Conservation (phyloP, 2,113 vertebrate species). For the Indri indri region DNA sequence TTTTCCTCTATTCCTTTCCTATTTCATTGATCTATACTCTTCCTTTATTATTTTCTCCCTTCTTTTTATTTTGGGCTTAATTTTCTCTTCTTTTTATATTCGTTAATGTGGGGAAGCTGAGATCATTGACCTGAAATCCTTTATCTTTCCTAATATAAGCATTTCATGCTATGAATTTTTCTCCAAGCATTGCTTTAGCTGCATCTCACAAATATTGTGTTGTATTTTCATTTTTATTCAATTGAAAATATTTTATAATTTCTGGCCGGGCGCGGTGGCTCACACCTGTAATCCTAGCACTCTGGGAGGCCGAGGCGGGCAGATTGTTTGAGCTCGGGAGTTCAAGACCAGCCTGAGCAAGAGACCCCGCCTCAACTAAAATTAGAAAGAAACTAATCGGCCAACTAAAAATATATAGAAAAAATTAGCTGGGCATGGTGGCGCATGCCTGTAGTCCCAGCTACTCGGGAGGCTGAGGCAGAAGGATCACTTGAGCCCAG, state of each 20-base stretch:
- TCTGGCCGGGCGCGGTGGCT: too few relatives aligned
- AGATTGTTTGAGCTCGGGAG: too few relatives aligned
- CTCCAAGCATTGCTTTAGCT: background rate
- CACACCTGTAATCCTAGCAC: too few relatives aligned
- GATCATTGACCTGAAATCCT: background rate
- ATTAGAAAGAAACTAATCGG: too few relatives aligned
- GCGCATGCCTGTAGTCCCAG: too few relatives aligned
- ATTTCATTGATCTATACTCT: background rate
- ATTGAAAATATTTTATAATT: background rate
- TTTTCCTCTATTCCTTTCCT: background rate
- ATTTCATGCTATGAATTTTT: background rate
- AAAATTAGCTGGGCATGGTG: too few relatives aligned
- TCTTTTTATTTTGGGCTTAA: background rate
- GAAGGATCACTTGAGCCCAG: too few relatives aligned
- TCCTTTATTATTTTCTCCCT: background rate
- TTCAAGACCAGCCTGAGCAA: too few relatives aligned
- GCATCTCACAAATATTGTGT: background rate
- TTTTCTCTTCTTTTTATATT: background rate
- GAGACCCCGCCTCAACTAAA: too few relatives aligned
- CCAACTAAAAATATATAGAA: too few relatives aligned
- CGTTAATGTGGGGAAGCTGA: background rate
- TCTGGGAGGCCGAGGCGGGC: too few relatives aligned
- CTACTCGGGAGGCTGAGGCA: too few relatives aligned
- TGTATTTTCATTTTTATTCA: background rate
- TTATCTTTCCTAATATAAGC: background rate